Percentiles rank a stretch among this genome's conserved stretches.
Evolutionary conservation across 1,140 invertebrate genomes (phyloP).

Genomic region (Drosophila paulistorum): DNA sequence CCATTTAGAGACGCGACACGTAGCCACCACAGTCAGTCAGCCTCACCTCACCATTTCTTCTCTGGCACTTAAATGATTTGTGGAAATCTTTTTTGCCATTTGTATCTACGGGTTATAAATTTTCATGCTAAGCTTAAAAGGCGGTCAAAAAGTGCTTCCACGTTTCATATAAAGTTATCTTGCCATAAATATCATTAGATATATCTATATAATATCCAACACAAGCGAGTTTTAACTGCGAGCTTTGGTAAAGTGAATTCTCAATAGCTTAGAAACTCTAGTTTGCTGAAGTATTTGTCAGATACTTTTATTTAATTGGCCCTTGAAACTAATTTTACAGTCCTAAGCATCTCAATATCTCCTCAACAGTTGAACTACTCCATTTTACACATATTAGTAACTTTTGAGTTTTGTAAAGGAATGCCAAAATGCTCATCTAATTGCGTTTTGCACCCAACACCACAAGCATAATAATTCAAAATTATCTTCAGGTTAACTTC

Average conservation of each 20-base stretch:
- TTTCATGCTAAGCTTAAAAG: constrained; percentile 3
- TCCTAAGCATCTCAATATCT: too few species aligned
- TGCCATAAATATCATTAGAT: neutral
- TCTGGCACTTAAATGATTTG: neutral
- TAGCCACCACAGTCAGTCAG: neutral
- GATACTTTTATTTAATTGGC: too few species aligned
- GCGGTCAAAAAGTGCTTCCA: neutral
- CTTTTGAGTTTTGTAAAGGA: constrained; percentile 38
- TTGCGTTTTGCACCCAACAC: neutral
- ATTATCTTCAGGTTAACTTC: constrained; percentile 23
- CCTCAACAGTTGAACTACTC: too few species aligned
- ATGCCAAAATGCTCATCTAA: neutral
- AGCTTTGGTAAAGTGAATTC: too few species aligned
- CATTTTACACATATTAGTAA: constrained; percentile 9
- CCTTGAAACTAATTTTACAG: too few species aligned
- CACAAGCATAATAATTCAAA: constrained; percentile 10
- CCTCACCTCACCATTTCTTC: too few species aligned
- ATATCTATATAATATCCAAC: too few species aligned
- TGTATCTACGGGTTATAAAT: constrained; percentile 38
- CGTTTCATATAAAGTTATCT: constrained; percentile 34
- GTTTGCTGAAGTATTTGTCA: too few species aligned
- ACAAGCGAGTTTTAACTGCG: too few species aligned
- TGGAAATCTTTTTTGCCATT: constrained; percentile 10
- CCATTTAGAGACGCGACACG: constrained; percentile 7
- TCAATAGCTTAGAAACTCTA: too few species aligned